A percentile compares a stretch with the other conserved stretches of the same genome.
phyloP scores from a whole-genome alignment of 2,888 invertebrate species.

The Eilema depressum region DNA sequence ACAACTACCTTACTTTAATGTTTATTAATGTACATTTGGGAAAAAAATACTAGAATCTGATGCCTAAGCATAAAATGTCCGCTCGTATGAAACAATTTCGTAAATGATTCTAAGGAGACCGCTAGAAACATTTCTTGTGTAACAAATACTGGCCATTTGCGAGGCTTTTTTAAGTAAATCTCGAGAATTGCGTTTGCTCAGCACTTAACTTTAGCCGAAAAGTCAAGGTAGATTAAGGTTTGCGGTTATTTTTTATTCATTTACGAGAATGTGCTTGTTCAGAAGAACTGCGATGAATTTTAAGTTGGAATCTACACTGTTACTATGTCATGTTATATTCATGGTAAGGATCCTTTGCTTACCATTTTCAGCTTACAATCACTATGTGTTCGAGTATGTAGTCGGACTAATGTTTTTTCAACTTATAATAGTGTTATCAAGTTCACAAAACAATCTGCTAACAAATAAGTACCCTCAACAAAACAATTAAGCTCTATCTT shows the following conservation, averaged over 20 bases:
- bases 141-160: slow-evolving; percentile 8
- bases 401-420: no score
- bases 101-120: not conserved
- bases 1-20: no score
- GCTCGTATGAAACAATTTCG: not conserved
- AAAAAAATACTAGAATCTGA: not conserved
- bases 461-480: no score
- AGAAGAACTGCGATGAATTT: not conserved
- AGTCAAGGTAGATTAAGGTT: slow-evolving; percentile 8
- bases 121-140: not conserved
- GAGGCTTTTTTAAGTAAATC: not conserved
- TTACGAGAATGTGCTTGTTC: not conserved
- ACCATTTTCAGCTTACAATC: not conserved
- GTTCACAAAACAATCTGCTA: no score
- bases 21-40: not conserved
- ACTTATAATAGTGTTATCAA: no score
- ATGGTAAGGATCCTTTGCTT: not conserved
- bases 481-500: no score
- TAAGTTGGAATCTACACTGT: not conserved
- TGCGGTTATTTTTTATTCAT: slow-evolving; percentile 5
- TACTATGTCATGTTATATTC: not conserved
- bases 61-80: not conserved
- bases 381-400: no score
- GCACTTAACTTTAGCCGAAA: slow-evolving; percentile 8
- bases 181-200: slow-evolving; percentile 5